Conservation (phyloP, 2,797 vertebrate species). For the Catostomus latipinnis region DNA sequence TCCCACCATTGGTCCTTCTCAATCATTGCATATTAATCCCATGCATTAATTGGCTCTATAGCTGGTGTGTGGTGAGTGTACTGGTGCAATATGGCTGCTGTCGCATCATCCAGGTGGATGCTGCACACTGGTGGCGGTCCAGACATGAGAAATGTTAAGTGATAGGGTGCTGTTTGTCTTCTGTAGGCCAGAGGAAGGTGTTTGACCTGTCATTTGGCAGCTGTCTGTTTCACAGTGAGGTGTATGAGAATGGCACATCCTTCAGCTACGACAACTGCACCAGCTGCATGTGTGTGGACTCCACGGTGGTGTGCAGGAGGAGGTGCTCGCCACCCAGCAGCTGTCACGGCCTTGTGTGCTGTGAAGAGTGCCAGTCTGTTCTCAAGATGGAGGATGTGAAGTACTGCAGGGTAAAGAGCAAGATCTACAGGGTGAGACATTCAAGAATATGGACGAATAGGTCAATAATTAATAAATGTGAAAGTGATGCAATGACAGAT, state of each 20-base stretch:
- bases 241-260: slow-evolving; percentile 88
- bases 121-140: too few species aligned
- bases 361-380: slow-evolving; percentile 87
- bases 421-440: slow-evolving; percentile 89
- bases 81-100: too few species aligned
- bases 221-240: slow-evolving; percentile 94
- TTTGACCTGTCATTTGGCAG: slow-evolving; percentile 94
- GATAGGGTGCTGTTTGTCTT: neutral
- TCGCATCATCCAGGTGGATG: too few species aligned
- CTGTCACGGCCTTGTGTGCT: slow-evolving; percentile 82
- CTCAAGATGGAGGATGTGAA: slow-evolving; percentile 85
- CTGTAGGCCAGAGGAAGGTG: slow-evolving; percentile 94
- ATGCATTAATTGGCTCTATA: too few species aligned
- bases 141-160: neutral
- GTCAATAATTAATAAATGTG: neutral
- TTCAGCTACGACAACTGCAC: slow-evolving; percentile 93
- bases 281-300: slow-evolving; percentile 91
- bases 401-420: slow-evolving; percentile 92
- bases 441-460: neutral
- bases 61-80: too few species aligned
- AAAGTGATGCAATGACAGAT: neutral
- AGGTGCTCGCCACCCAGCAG: slow-evolving; percentile 81
- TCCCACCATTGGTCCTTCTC: too few species aligned
- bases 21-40: too few species aligned
- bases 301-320: slow-evolving; percentile 90